phyloP scores from a whole-genome alignment of 2,888 invertebrate genomes.

The Tryphoninae sp. region DNA sequence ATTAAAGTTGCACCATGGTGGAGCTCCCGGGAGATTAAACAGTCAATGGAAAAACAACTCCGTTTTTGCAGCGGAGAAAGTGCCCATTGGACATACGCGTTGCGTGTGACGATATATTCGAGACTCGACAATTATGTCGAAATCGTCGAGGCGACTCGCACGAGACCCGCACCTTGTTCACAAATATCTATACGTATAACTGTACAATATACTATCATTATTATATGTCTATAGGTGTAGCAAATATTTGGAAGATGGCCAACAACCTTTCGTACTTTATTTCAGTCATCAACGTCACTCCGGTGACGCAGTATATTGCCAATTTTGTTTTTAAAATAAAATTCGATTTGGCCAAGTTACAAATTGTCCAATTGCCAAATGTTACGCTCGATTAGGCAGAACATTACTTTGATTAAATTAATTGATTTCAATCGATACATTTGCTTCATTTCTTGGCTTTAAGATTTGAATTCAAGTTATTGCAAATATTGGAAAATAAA shows the following conservation, averaged over 20 bases:
- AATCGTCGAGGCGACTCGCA: constrained; percentile 30
- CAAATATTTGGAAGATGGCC: neutral
- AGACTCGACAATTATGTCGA: constrained; percentile 22
- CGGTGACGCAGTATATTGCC: neutral
- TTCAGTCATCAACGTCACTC: neutral
- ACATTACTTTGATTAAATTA: too few species aligned
- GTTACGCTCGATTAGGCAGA: neutral
- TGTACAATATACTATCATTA: neutral
- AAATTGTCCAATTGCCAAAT: neutral
- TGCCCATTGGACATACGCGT: constrained; percentile 16
- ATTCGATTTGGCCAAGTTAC: neutral
- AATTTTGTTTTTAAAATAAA: neutral
- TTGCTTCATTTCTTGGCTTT: too few species aligned
- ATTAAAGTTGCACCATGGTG: too few species aligned
- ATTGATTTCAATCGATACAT: too few species aligned
- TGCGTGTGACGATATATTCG: constrained; percentile 22
- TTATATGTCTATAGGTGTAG: neutral
- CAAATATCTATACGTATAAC: neutral
- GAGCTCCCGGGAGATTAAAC: constrained; percentile 13
- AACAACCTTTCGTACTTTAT: neutral
- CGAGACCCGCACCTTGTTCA: constrained; percentile 18
- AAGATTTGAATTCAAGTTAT: too few species aligned
- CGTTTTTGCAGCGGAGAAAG: constrained; percentile 52
- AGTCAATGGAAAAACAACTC: constrained; percentile 14
- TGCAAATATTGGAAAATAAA: too few species aligned